Conservation (phyloP, 2,113 vertebrate genomes). For the Tamias sibiricus region DNA sequence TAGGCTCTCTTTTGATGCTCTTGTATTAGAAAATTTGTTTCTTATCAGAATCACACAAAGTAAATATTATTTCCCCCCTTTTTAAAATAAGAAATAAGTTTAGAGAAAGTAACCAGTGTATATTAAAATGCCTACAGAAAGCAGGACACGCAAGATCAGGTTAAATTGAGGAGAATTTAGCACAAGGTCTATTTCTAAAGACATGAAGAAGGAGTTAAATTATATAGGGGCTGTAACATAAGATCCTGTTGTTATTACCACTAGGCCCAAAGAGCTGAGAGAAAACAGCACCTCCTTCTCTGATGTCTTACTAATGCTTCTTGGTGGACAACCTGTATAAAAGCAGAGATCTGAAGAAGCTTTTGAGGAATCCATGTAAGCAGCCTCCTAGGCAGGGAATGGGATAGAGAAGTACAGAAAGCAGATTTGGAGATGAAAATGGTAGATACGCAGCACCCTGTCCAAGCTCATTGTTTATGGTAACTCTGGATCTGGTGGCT, state of each 20-base stretch:
- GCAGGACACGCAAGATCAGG: not conserved
- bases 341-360: not conserved
- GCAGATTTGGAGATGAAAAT: not conserved
- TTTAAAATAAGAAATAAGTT: not conserved
- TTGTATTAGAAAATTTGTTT: not conserved
- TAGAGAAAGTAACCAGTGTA: not conserved
- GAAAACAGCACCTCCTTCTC: not conserved
- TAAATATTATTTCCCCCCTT: not conserved
- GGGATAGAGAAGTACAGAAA: not conserved
- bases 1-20: no score
- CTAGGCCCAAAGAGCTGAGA: not conserved
- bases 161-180: conserved; percentile 30
- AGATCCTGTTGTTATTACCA: not conserved
- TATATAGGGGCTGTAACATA: not conserved
- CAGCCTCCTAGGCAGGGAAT: not conserved
- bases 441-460: fast-evolving
- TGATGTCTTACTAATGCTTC: not conserved
- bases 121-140: not conserved
- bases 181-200: not conserved
- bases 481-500: not conserved
- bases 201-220: not conserved
- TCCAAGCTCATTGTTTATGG: not conserved
- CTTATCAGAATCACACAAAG: not conserved
- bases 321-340: not conserved
- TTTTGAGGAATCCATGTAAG: not conserved